Conservation (phyloP, 2,888 invertebrate species). For the Hydriomena furcata region DNA sequence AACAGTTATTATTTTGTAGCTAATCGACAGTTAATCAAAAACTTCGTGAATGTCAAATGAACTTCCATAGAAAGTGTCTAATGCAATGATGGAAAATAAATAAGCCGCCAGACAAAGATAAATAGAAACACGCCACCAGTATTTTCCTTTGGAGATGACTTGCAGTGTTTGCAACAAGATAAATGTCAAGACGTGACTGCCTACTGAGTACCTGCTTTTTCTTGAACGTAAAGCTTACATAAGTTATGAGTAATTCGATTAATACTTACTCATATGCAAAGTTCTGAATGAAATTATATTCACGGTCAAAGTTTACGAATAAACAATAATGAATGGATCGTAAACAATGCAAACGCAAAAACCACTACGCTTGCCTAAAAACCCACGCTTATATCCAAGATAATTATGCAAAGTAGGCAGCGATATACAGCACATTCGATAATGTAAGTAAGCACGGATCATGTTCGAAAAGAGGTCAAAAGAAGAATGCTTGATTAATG, state of each 20-base stretch:
- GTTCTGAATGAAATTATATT: conserved; percentile 24
- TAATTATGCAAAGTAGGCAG: conserved; percentile 16
- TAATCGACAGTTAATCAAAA: background rate
- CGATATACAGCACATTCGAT: conserved; percentile 9
- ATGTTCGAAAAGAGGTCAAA: conserved; percentile 50
- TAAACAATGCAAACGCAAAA: conserved; percentile 15
- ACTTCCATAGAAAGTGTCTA: conserved; percentile 19
- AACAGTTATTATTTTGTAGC: conserved; percentile 21
- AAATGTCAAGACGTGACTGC: conserved; percentile 60
- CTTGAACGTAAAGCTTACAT: conserved; percentile 31
- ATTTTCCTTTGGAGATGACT: conserved; percentile 42
- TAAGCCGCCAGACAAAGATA: conserved; percentile 39
- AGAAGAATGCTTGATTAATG: conserved; percentile 66
- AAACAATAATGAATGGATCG: conserved; percentile 19
- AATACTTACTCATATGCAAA: conserved; percentile 12
- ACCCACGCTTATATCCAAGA: conserved; percentile 17
- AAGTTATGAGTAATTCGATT: conserved; percentile 1
- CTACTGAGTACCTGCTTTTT: conserved; percentile 46
- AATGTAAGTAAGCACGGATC: conserved; percentile 36
- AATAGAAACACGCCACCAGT: conserved; percentile 40
- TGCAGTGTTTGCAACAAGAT: conserved; percentile 45
- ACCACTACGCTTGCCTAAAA: background rate
- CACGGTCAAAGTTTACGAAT: conserved; percentile 19
- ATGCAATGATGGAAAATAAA: conserved; percentile 29
- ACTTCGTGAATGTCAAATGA: conserved; percentile 10